Conservation (phyloP, 2,797 vertebrate species). For the Anniella stebbinsi region DNA sequence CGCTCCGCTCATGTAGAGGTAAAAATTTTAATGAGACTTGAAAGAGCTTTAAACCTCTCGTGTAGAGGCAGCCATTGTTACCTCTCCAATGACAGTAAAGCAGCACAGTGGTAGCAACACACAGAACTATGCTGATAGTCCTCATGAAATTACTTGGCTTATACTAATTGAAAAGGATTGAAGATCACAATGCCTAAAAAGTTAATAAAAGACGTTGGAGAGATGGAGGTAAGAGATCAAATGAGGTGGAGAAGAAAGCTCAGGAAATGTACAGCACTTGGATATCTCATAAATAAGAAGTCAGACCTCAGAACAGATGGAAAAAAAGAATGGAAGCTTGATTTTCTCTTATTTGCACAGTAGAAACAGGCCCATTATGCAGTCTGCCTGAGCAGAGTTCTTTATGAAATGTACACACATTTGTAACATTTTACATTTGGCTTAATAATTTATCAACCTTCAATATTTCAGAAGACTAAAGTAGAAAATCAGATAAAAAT, state of each 20-base stretch:
- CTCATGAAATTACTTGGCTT: not conserved
- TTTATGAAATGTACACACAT: slow-evolving; percentile 70
- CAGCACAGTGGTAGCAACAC: not conserved
- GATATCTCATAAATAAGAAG: slow-evolving; percentile 24
- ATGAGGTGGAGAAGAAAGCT: not conserved
- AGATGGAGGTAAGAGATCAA: slow-evolving; percentile 29
- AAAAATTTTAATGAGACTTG: no score
- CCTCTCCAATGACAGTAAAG: not conserved
- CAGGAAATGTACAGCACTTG: not conserved
- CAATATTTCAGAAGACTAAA: slow-evolving; percentile 81
- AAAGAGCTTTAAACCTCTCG: no score
- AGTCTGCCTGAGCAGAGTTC: slow-evolving; percentile 45
- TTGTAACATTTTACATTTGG: slow-evolving; percentile 77
- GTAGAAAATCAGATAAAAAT: slow-evolving; percentile 79
- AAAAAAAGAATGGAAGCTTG: not conserved
- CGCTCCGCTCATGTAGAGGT: no score
- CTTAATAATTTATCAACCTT: slow-evolving; percentile 80
- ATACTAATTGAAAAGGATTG: not conserved
- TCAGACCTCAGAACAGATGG: not conserved
- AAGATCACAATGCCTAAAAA: not conserved
- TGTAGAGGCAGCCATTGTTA: no score
- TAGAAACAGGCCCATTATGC: slow-evolving; percentile 52
- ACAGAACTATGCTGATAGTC: not conserved
- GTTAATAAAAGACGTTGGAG: slow-evolving; percentile 15
- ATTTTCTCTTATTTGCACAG: slow-evolving; percentile 28